These are phyloP conservation scores for Shinisaurus crocodilurus DNA, from an alignment of 2,113 vertebrate genomes.

Conservation along the genomic window DNA sequence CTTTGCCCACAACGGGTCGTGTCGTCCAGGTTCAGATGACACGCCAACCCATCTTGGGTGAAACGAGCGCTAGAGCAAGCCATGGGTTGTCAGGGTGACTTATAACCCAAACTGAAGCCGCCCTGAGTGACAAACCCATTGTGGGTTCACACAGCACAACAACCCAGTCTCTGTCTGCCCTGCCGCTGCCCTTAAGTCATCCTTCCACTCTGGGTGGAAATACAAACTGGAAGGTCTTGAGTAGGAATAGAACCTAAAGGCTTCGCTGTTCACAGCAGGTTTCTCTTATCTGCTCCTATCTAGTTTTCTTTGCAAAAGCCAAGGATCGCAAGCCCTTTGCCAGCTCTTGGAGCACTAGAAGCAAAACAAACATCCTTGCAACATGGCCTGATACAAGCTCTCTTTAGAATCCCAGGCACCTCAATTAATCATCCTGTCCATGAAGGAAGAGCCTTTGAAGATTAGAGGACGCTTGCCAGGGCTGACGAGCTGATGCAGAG, in stretches of 20 bases:
- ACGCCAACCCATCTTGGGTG: too few relatives aligned
- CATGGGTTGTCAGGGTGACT: too few relatives aligned
- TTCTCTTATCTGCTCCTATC: slow-evolving; percentile 33
- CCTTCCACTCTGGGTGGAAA: slow-evolving; percentile 52
- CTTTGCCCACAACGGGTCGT: too few relatives aligned
- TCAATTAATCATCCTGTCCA: slow-evolving; percentile 59
- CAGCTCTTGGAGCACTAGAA: slow-evolving; percentile 42
- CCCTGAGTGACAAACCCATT: too few relatives aligned
- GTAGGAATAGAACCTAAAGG: background rate
- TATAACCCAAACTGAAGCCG: too few relatives aligned
- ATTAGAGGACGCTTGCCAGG: slow-evolving; percentile 23
- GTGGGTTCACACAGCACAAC: background rate
- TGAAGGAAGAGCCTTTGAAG: slow-evolving; percentile 46
- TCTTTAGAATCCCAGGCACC: slow-evolving; percentile 45
- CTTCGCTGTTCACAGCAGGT: slow-evolving; percentile 20
- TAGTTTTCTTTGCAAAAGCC: background rate
- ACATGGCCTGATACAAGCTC: slow-evolving; percentile 39
- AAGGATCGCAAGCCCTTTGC: slow-evolving; percentile 1
- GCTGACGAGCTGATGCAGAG: slow-evolving; percentile 18
- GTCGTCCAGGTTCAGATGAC: too few relatives aligned
- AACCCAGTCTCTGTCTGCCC: background rate
- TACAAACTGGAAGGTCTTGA: slow-evolving; percentile 38
- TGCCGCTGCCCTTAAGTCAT: background rate
- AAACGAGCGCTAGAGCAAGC: too few relatives aligned
- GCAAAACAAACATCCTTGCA: slow-evolving; percentile 65